Evolutionary conservation across 2,113 vertebrate genomes (phyloP).

Genomic region (Amphilophus citrinellus): DNA sequence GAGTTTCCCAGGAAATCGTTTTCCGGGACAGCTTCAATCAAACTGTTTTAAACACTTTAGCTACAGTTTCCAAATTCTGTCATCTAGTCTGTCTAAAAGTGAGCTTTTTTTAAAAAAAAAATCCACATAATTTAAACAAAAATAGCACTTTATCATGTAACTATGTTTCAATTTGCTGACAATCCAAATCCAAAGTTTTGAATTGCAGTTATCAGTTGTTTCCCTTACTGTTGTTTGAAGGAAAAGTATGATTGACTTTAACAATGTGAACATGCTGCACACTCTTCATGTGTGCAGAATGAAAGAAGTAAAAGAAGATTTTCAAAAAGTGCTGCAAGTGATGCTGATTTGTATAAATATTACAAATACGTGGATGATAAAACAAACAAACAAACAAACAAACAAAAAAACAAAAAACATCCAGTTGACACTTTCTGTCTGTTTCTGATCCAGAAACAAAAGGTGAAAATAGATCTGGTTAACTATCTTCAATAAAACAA

Average conservation of each 20-base stretch:
- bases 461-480: not conserved
- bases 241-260: not conserved
- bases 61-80: constrained; percentile 33
- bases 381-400: too few relatives aligned
- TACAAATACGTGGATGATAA: too few relatives aligned
- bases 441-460: not conserved
- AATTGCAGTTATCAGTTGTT: not conserved
- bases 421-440: not conserved
- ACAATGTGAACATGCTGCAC: not conserved
- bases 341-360: too few relatives aligned
- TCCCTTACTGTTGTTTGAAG: not conserved
- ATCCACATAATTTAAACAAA: constrained; percentile 27
- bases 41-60: constrained; percentile 9
- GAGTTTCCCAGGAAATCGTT: constrained; percentile 44
- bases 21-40: constrained; percentile 42
- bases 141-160: not conserved
- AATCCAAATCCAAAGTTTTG: not conserved
- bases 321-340: not conserved
- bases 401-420: too few relatives aligned
- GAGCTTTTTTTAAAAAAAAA: not conserved
- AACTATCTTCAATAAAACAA: too few relatives aligned
- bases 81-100: not conserved
- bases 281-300: not conserved
- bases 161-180: not conserved
- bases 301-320: not conserved